phyloP scores from a whole-genome alignment of 2,888 invertebrate genomes.

The Chorisops tibialis region DNA sequence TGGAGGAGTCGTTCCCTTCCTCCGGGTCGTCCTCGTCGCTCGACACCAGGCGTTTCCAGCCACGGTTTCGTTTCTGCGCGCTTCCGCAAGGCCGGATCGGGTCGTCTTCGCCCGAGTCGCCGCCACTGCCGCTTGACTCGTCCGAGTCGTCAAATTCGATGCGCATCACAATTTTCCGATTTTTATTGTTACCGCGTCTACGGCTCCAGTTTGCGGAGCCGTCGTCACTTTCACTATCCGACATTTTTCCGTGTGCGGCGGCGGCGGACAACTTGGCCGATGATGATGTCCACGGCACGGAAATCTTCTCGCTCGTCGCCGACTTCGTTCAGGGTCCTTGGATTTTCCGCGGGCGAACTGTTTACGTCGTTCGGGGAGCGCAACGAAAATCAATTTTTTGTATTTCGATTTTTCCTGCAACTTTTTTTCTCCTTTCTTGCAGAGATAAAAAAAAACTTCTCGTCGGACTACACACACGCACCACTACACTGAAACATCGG shows the following conservation, averaged over 20 bases:
- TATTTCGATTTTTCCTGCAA: too few relatives aligned
- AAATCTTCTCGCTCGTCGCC: too few relatives aligned
- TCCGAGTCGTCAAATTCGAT: constrained; percentile 48
- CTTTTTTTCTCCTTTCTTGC: too few relatives aligned
- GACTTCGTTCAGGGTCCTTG: too few relatives aligned
- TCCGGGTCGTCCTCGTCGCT: constrained; percentile 30
- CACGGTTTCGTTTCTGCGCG: background rate
- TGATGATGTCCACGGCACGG: too few relatives aligned
- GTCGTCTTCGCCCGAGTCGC: constrained; percentile 10
- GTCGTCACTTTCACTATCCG: constrained; percentile 32
- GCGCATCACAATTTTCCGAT: constrained; percentile 48
- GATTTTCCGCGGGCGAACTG: too few relatives aligned
- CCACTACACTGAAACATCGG: too few relatives aligned
- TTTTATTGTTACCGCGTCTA: constrained; percentile 33
- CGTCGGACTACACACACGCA: too few relatives aligned
- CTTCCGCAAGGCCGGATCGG: constrained; percentile 10
- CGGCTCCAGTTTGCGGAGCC: constrained; percentile 10
- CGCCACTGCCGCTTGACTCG: constrained; percentile 35
- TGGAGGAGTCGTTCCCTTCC: constrained; percentile 35
- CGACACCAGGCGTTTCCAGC: constrained; percentile 24
- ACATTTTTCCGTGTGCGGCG: constrained; percentile 25
- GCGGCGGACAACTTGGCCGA: too few relatives aligned
- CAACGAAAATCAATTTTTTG: too few relatives aligned
- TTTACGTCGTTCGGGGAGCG: too few relatives aligned
- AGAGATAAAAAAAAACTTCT: too few relatives aligned